A percentile compares a stretch with the other conserved stretches of the same genome.
These are phyloP conservation scores for Antennarius maculatus DNA, from an alignment of 2,797 vertebrate species.

Conservation along the genomic window DNA sequence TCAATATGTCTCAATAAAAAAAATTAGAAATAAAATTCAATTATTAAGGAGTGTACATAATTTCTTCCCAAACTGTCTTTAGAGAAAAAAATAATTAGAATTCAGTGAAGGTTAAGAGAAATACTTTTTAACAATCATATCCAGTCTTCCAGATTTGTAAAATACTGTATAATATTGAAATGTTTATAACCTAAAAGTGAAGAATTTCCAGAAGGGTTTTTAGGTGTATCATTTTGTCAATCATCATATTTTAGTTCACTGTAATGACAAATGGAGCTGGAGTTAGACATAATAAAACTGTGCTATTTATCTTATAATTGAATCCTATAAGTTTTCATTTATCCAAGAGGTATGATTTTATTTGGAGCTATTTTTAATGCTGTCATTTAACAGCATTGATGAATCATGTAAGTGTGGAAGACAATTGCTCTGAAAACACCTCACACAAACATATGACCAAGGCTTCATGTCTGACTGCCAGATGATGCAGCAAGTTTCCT, in stretches of 20 bases:
- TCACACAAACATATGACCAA: conserved; percentile 32
- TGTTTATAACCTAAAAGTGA: not conserved
- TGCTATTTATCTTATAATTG: conserved; percentile 7
- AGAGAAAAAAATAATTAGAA: not conserved
- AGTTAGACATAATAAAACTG: conserved; percentile 5
- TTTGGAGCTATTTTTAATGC: not conserved
- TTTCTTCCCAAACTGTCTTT: not conserved
- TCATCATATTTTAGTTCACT: conserved; percentile 8
- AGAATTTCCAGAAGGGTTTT: conserved; percentile 15
- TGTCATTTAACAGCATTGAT: conserved; percentile 1
- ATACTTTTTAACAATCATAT: not conserved
- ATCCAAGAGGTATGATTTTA: not conserved
- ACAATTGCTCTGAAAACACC: conserved; percentile 31
- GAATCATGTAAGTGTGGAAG: conserved; percentile 8
- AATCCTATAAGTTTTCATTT: not conserved
- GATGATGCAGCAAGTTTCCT: conserved; percentile 55
- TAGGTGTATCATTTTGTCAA: conserved; percentile 10
- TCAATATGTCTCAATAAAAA: not conserved
- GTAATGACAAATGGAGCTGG: conserved; percentile 24
- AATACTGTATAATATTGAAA: not conserved
- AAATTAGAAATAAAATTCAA: too few species aligned
- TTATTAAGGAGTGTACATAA: not conserved
- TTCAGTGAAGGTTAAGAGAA: not conserved
- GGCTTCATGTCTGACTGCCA: conserved; percentile 58
- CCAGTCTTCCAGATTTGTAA: not conserved